Evolutionary conservation across 2,888 invertebrate species (phyloP), one percentile per base, ranked within the genome.

Genomic region (Rhabditoides inermis): DNA sequence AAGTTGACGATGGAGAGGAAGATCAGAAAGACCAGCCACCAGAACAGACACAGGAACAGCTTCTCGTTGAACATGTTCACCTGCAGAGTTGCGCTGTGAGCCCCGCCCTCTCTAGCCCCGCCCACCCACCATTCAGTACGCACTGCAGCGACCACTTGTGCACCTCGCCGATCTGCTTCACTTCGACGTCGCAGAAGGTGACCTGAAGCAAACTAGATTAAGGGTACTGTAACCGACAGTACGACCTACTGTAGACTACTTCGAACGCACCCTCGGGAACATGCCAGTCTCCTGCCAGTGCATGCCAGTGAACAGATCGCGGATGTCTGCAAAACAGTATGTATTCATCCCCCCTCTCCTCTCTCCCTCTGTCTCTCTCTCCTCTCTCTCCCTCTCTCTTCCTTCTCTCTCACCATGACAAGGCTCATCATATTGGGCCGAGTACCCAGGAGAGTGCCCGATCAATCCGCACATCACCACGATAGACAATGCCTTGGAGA

Each of bases 61-160:
- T 75, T 75, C 60, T 75, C 75, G 60, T 70, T 72, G 67, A 70
- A 71, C 73, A 69, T 72, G 53, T 72, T 72, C 27, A 69, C 60
- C 64, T 64, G 41, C 25, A 55, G 39, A 23, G 68, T 10, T 74
- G 56, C 10, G 74, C 74, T 42, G 73, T 74, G 46, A 74, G 74
- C 26, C 74, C 56, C 1, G 68, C 63, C 62, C 69, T 64, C 22
- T 56, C 60, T 40, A 61, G 60, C 12, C 65, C 55, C 23, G 53
- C 49, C 4, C 67, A n/a, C n/a, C n/a, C n/a, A n/a, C n/a, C n/a
- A n/a, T n/a, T 69, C 12, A 74, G 56, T 7, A 74, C 74, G 44
- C 74, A 74, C 48, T 74, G 74, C 26, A 74, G 55, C 1, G 68
- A 63, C 62, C 69, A 65, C 22, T 56, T 60, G 42, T 63, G 60